A percentile compares a stretch with the other conserved stretches of the same genome.
phyloP scores from a whole-genome alignment of 2,797 vertebrate species.

The Rhyacichthys aspro region DNA sequence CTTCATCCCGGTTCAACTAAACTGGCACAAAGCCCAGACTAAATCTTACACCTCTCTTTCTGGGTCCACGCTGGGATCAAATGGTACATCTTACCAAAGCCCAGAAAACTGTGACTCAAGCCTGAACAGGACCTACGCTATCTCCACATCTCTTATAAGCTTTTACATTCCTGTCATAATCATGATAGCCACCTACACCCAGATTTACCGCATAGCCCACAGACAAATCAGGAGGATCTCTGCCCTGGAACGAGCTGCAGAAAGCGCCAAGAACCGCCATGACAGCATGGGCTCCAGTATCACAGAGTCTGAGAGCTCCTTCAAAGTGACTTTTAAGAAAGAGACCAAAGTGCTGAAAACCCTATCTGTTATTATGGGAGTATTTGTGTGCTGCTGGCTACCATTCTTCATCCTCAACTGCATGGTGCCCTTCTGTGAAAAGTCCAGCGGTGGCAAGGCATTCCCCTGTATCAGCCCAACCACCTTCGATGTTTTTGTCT shows the following conservation, averaged over 20 bases:
- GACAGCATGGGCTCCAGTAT: slow-evolving; percentile 86
- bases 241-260: slow-evolving; percentile 93
- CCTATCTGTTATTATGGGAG: slow-evolving; percentile 97
- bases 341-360: slow-evolving; percentile 99
- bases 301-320: slow-evolving; percentile 91
- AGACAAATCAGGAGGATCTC: slow-evolving; percentile 96
- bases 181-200: slow-evolving; percentile 98
- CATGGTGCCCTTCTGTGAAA: slow-evolving; percentile 97
- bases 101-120: slow-evolving; percentile 94
- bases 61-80: slow-evolving; percentile 78
- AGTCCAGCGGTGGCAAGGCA: slow-evolving; percentile 76
- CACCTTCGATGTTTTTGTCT: slow-evolving; percentile 96
- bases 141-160: slow-evolving; percentile 97
- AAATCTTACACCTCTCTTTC: slow-evolving; percentile 51
- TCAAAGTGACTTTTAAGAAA: slow-evolving; percentile 96
- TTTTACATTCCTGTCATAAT: slow-evolving; percentile 98
- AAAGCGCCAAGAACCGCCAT: slow-evolving; percentile 95
- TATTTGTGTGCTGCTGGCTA: slow-evolving; percentile 98
- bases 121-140: slow-evolving; percentile 96
- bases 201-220: slow-evolving; percentile 97
- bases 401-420: slow-evolving; percentile 98
- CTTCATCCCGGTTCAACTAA: slow-evolving; percentile 97
- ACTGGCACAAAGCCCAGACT: slow-evolving; percentile 94
- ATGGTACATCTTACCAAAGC: slow-evolving; percentile 71
- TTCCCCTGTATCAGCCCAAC: slow-evolving; percentile 94